phyloP scores from a whole-genome alignment of 2,888 invertebrate species.

The Drosophila percnosoma region DNA sequence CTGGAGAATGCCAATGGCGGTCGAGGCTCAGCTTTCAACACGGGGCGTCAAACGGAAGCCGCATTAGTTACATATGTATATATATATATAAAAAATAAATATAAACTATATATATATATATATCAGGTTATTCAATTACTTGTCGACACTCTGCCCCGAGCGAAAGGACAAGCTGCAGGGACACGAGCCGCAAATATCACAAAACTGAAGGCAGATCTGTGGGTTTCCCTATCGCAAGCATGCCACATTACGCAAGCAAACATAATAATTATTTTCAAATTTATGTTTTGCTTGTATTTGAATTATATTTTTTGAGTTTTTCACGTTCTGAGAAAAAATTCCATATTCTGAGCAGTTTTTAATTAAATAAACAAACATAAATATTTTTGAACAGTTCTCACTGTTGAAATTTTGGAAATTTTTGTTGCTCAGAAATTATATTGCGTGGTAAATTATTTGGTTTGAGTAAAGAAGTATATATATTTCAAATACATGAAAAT shows the following conservation, averaged over 20 bases:
- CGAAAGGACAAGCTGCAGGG: slow-evolving; percentile 2
- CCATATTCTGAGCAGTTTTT: background rate
- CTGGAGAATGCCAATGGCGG: slow-evolving; percentile 27
- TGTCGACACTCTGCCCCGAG: slow-evolving; percentile 18
- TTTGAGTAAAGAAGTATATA: background rate
- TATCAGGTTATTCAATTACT: slow-evolving; percentile 41
- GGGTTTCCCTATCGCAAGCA: background rate
- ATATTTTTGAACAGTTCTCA: background rate
- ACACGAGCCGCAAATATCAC: slow-evolving; percentile 38
- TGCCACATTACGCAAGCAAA: too few species aligned
- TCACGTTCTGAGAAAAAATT: background rate
- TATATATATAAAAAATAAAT: slow-evolving; percentile 26
- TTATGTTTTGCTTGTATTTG: background rate
- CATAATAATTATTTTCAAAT: background rate
- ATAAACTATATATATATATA: slow-evolving; percentile 21
- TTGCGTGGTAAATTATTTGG: background rate
- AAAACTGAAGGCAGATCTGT: slow-evolving; percentile 16
- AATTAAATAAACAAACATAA: background rate
- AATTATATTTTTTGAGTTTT: background rate
- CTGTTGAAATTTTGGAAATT: background rate
- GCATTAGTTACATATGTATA: slow-evolving; percentile 55
- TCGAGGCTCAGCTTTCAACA: slow-evolving; percentile 66
- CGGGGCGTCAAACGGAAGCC: slow-evolving; percentile 77
- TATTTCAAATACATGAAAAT: background rate
- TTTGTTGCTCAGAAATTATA: background rate